phyloP scores from a whole-genome alignment of 2,888 invertebrate species.

The Dynastes maya region DNA sequence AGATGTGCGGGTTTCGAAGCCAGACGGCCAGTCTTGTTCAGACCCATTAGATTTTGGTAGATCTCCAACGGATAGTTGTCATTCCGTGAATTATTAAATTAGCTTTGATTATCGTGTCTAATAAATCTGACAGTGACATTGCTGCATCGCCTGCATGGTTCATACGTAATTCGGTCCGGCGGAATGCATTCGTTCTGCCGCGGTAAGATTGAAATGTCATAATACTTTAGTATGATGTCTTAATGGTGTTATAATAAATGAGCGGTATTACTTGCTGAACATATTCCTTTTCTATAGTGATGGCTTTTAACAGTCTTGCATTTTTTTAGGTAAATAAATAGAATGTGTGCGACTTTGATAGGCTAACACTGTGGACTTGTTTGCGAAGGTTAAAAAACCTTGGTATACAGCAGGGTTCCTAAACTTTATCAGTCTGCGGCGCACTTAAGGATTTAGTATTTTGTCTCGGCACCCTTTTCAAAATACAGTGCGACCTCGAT shows the following conservation, averaged over 20 bases:
- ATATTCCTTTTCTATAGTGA: no score
- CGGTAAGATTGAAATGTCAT: constrained; percentile 5
- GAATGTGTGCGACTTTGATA: no score
- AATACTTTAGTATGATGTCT: neutral
- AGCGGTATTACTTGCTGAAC: no score
- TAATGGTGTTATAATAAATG: neutral
- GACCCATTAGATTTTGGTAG: constrained; percentile 36
- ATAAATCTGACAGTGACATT: constrained; percentile 43
- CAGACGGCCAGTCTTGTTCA: neutral
- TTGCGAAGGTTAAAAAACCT: no score
- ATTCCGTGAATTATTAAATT: constrained; percentile 38
- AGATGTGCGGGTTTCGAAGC: neutral
- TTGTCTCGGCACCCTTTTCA: no score
- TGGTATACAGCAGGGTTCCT: no score
- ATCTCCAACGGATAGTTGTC: constrained; percentile 32
- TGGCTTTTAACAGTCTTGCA: no score
- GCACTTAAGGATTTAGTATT: no score
- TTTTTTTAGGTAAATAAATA: no score
- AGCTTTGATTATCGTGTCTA: constrained; percentile 29
- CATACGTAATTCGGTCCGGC: neutral
- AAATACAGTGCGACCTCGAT: no score
- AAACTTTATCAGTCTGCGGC: no score
- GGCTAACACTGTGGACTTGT: no score
- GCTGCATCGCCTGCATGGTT: neutral
- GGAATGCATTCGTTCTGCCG: constrained; percentile 17